phyloP scores from a whole-genome alignment of 2,888 invertebrate genomes.

The Heliconius charithonia region DNA sequence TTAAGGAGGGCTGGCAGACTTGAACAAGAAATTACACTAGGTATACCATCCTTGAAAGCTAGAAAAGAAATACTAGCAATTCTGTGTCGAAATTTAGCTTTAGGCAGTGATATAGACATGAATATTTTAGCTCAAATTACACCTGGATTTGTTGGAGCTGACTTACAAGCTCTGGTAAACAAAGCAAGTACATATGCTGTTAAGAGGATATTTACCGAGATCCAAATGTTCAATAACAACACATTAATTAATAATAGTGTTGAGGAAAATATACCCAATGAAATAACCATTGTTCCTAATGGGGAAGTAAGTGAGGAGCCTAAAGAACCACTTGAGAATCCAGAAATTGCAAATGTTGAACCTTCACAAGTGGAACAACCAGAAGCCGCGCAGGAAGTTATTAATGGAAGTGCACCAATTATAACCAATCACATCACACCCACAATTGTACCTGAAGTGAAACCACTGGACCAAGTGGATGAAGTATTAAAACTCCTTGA shows the following conservation, averaged over 20 bases:
- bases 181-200: conserved; percentile 95
- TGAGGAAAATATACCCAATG: conserved; percentile 53
- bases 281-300: conserved; percentile 64
- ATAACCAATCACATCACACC: conserved; percentile 40
- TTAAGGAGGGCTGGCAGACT: conserved; percentile 95
- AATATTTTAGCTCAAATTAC: conserved; percentile 91
- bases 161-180: conserved; percentile 92
- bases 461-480: conserved; percentile 59
- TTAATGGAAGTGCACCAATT: conserved; percentile 46
- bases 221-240: conserved; percentile 52
- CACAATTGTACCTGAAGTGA: conserved; percentile 38
- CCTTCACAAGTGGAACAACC: conserved; percentile 50
- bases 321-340: conserved; percentile 48
- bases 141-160: conserved; percentile 98
- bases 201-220: conserved; percentile 82
- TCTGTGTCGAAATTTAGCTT: conserved; percentile 87
- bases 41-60: conserved; percentile 94
- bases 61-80: conserved; percentile 90
- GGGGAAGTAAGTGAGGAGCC: conserved; percentile 66
- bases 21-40: conserved; percentile 96
- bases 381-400: conserved; percentile 53
- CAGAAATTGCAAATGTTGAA: conserved; percentile 48
- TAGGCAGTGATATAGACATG: conserved; percentile 89
- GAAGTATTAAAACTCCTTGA: conserved; percentile 87
- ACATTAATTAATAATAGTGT: conserved; percentile 46